A percentile compares a stretch with the other conserved stretches of the same genome.
These are phyloP conservation scores for Heteromurus nitidus DNA, from an alignment of 2,888 invertebrate genomes.

Conservation along the genomic window DNA sequence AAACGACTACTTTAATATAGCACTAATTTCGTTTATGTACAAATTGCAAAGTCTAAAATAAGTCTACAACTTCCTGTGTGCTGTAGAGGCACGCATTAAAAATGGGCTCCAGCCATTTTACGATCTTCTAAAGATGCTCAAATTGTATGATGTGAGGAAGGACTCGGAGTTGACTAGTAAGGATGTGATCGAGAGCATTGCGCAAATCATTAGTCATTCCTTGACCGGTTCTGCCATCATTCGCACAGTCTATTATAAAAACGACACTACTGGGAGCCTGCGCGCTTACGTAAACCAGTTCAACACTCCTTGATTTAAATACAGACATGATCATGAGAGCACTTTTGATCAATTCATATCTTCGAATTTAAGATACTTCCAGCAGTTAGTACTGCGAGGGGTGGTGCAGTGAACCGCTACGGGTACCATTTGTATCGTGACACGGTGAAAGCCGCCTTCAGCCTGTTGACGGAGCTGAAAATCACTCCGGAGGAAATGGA, in stretches of 20 bases:
- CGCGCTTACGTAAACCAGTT: neutral
- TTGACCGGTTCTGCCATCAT: neutral
- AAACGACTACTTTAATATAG: too few relatives aligned
- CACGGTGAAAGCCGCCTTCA: conserved; percentile 9
- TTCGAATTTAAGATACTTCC: too few relatives aligned
- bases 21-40: too few relatives aligned
- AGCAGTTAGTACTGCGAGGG: too few relatives aligned
- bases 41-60: too few relatives aligned
- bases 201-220: neutral
- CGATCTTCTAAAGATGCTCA: conserved; percentile 3
- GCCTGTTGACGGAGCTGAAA: conserved; percentile 21
- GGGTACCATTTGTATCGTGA: conserved; percentile 20
- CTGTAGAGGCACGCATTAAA: too few relatives aligned
- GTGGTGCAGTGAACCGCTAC: conserved; percentile 17
- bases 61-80: too few relatives aligned
- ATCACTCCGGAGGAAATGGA: neutral
- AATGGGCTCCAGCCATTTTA: conserved; percentile 16
- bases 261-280: too few relatives aligned
- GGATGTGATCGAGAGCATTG: conserved; percentile 27
- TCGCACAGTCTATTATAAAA: too few relatives aligned
- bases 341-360: too few relatives aligned
- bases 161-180: neutral
- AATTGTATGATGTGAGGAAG: conserved; percentile 12
- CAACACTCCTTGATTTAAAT: neutral
- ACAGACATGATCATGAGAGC: too few relatives aligned